Evolutionary conservation across 1,140 invertebrate genomes (phyloP).

Genomic region (Drosophila orosa): DNA sequence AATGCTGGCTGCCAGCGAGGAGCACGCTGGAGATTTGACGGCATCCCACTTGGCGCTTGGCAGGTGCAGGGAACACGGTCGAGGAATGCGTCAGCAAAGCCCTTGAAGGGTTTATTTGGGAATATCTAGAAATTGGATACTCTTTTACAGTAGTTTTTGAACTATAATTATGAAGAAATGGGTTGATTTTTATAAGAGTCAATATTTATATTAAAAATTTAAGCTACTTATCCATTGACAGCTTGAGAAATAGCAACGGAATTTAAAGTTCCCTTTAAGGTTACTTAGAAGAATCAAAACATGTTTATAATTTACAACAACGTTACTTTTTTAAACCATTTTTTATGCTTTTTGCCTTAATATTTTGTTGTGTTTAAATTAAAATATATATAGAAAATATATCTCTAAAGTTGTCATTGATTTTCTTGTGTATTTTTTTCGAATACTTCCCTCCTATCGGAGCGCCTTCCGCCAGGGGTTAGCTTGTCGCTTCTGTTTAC

Average conservation of each 20-base stretch:
- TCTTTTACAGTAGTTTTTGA: background rate
- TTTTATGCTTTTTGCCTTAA: background rate
- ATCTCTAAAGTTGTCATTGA: background rate
- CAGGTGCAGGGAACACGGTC: conserved; percentile 60
- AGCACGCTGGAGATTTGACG: conserved; percentile 47
- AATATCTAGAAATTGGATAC: background rate
- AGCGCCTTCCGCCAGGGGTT: conserved; percentile 9
- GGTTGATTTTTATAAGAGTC: too few species aligned
- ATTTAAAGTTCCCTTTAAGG: background rate
- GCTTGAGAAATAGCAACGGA: background rate
- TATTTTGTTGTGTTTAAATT: too few species aligned
- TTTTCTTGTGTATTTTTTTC: background rate
- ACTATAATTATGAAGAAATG: background rate
- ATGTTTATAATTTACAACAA: too few species aligned
- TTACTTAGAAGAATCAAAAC: rapidly evolving
- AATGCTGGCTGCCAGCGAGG: conserved; percentile 26
- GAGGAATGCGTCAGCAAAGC: conserved; percentile 5
- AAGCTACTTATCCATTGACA: background rate
- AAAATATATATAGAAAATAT: background rate
- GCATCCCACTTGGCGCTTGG: conserved; percentile 54
- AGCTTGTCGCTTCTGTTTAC: conserved; percentile 33
- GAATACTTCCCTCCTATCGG: background rate
- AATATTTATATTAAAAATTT: background rate
- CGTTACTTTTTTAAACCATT: background rate
- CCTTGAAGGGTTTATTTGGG: background rate